phyloP scores from a whole-genome alignment of 2,797 vertebrate genomes.

The Paratrypauchen microcephalus region DNA sequence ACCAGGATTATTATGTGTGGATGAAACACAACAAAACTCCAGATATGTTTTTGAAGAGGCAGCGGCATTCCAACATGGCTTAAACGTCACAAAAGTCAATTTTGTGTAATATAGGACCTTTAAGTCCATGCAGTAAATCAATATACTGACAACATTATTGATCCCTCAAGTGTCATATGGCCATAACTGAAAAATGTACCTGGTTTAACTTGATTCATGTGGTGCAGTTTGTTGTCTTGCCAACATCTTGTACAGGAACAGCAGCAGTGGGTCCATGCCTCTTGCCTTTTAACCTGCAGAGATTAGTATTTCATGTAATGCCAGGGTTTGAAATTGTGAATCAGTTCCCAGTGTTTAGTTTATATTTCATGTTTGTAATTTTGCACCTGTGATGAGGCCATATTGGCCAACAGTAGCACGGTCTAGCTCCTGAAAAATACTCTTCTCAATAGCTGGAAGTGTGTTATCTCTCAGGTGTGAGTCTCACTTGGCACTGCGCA shows the following conservation, averaged over 20 bases:
- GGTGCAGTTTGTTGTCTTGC: constrained; percentile 48
- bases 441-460: constrained; percentile 25
- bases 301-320: constrained; percentile 11
- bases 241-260: constrained; percentile 41
- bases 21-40: too few relatives aligned
- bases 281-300: constrained; percentile 48
- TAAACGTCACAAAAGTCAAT: too few relatives aligned
- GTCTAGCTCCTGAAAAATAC: constrained; percentile 27
- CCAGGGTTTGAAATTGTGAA: background rate
- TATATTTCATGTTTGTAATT: background rate
- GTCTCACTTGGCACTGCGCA: constrained; percentile 39
- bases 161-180: background rate
- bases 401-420: constrained; percentile 14
- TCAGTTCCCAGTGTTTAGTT: constrained; percentile 1
- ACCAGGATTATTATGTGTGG: too few relatives aligned
- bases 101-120: too few relatives aligned
- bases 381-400: constrained; percentile 5
- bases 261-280: constrained; percentile 39
- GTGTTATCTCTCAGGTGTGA: constrained; percentile 43
- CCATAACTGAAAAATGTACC: background rate
- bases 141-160: background rate
- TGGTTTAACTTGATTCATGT: constrained; percentile 27
- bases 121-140: background rate
- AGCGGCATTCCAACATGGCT: too few relatives aligned
- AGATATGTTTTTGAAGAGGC: too few relatives aligned